Evolutionary conservation across 2,113 vertebrate genomes (phyloP).

Genomic region (Furnarius figulus): DNA sequence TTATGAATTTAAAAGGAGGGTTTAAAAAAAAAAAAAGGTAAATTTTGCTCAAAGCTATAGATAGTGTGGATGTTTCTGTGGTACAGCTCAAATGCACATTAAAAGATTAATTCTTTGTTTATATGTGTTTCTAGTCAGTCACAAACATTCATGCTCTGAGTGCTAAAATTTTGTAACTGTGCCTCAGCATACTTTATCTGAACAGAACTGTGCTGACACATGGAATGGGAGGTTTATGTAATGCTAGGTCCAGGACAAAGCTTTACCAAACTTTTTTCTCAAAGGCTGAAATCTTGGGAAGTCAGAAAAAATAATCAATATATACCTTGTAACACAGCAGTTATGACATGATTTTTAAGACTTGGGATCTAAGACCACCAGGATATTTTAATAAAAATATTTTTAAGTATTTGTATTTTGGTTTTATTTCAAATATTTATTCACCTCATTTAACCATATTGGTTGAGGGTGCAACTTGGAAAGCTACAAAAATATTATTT

Average conservation of each 20-base stretch:
- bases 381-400: conserved; percentile 18
- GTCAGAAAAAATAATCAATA: background rate
- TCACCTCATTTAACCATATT: background rate
- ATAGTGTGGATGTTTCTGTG: background rate
- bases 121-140: background rate
- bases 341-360: background rate
- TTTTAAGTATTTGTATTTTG: background rate
- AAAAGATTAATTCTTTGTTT: background rate
- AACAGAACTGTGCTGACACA: background rate
- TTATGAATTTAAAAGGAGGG: background rate
- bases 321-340: background rate
- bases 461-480: background rate
- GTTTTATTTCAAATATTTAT: conserved; percentile 21
- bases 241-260: background rate
- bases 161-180: background rate
- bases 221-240: background rate
- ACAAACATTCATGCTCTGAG: background rate
- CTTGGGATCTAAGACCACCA: background rate
- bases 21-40: background rate
- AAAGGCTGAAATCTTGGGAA: background rate
- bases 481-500: background rate
- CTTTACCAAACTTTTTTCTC: background rate
- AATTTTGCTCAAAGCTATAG: background rate
- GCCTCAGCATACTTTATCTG: background rate
- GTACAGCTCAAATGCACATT: background rate